Evolutionary conservation across 2,888 invertebrate species (phyloP).

Genomic region (Actias luna): DNA sequence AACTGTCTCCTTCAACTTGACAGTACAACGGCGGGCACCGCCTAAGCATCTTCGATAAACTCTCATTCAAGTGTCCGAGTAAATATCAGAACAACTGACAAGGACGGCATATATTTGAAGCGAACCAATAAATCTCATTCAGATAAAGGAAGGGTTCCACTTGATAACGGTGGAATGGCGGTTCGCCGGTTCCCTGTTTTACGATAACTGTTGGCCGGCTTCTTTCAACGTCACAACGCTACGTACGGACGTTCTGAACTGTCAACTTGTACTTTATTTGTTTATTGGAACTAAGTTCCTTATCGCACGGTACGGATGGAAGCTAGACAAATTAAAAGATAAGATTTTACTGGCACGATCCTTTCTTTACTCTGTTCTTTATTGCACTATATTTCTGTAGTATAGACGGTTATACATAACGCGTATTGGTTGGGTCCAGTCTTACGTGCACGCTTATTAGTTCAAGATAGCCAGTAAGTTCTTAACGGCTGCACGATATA

Average conservation of each 20-base stretch:
- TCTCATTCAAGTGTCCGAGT: background rate
- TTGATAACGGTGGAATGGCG: slow-evolving; percentile 24
- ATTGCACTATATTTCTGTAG: no score
- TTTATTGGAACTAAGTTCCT: no score
- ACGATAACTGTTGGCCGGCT: slow-evolving; percentile 6
- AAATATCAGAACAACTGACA: slow-evolving; percentile 11
- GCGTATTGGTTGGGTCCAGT: no score
- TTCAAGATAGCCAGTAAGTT: no score
- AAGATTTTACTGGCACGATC: no score
- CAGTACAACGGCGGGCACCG: background rate
- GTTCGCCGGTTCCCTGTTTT: slow-evolving; percentile 29
- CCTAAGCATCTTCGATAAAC: background rate
- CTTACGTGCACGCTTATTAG: no score
- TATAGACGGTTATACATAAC: no score
- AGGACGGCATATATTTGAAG: slow-evolving; percentile 12
- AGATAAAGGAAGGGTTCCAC: slow-evolving; percentile 37
- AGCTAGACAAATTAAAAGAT: no score
- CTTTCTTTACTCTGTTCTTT: no score
- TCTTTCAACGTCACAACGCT: background rate
- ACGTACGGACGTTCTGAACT: background rate
- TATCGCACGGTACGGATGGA: no score
- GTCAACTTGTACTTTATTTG: background rate
- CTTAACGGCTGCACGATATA: no score
- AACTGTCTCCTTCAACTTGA: background rate
- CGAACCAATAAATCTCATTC: slow-evolving; percentile 32